These are phyloP conservation scores for Gallinago stenura DNA, from an alignment of 2,797 vertebrate species.

Conservation along the genomic window DNA sequence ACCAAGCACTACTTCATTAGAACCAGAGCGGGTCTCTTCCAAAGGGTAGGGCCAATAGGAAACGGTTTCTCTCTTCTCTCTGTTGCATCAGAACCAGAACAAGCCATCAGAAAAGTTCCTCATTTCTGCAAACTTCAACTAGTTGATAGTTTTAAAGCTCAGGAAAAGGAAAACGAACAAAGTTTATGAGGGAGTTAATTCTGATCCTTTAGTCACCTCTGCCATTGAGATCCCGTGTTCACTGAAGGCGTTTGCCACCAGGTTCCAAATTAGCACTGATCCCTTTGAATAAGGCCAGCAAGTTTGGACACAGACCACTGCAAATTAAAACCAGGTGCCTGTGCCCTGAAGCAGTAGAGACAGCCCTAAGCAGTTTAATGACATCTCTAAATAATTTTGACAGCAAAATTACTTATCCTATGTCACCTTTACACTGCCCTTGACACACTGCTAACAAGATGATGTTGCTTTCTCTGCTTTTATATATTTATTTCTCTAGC, in stretches of 20 bases:
- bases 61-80: not conserved
- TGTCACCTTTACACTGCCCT: conserved; percentile 72
- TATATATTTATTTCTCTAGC: not conserved
- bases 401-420: conserved; percentile 72
- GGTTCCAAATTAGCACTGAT: not conserved
- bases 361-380: conserved; percentile 73
- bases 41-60: not conserved
- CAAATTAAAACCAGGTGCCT: conserved; percentile 68
- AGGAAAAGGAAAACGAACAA: not conserved
- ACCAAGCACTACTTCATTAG: not conserved
- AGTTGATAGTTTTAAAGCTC: not conserved
- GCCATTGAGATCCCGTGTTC: not conserved
- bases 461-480: not conserved
- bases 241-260: not conserved
- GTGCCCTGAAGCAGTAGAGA: conserved; percentile 60
- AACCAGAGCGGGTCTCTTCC: not conserved
- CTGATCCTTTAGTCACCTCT: not conserved
- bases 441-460: conserved; percentile 62
- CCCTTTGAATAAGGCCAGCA: not conserved
- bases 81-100: not conserved
- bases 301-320: not conserved
- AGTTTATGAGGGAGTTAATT: not conserved
- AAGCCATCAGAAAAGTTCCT: not conserved
- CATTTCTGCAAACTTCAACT: not conserved
- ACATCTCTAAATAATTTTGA: conserved; percentile 78